Conservation (phyloP, 2,888 invertebrate genomes). For the Coremacera marginata region DNA sequence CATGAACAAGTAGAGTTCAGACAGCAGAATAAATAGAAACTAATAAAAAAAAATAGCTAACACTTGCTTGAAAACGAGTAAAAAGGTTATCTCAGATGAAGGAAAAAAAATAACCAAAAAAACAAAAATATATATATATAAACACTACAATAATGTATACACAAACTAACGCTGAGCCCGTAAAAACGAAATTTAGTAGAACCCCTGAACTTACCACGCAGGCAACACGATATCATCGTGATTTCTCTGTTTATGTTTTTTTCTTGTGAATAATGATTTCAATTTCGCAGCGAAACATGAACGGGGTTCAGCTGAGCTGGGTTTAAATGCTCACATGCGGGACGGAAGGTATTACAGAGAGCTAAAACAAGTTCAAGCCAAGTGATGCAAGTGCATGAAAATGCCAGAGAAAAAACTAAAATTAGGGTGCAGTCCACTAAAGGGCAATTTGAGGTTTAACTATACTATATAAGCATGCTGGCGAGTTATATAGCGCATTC, state of each 20-base stretch:
- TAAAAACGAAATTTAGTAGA: not conserved
- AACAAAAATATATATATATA: not conserved
- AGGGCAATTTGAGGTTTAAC: too few relatives aligned
- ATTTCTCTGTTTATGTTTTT: not conserved
- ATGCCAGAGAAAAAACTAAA: not conserved
- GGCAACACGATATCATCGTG: constrained; percentile 1
- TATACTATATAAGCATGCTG: too few relatives aligned
- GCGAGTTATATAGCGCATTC: too few relatives aligned
- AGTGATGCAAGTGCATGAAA: not conserved
- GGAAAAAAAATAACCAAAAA: not conserved
- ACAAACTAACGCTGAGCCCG: not conserved
- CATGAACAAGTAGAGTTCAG: too few relatives aligned
- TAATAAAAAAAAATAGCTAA: not conserved
- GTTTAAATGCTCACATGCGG: not conserved
- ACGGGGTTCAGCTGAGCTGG: not conserved
- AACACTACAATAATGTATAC: too few relatives aligned
- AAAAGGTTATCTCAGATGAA: not conserved
- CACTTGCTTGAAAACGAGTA: not conserved
- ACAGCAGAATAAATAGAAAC: not conserved
- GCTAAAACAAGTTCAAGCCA: not conserved
- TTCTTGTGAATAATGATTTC: not conserved
- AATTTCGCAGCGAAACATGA: too few relatives aligned
- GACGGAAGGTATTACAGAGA: too few relatives aligned
- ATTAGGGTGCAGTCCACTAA: too few relatives aligned
- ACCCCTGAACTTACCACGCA: not conserved